Percentiles rank a stretch among this genome's conserved stretches.
These are phyloP conservation scores for Drosophila auraria DNA, from an alignment of 1,140 invertebrate genomes.

Conservation along the genomic window DNA sequence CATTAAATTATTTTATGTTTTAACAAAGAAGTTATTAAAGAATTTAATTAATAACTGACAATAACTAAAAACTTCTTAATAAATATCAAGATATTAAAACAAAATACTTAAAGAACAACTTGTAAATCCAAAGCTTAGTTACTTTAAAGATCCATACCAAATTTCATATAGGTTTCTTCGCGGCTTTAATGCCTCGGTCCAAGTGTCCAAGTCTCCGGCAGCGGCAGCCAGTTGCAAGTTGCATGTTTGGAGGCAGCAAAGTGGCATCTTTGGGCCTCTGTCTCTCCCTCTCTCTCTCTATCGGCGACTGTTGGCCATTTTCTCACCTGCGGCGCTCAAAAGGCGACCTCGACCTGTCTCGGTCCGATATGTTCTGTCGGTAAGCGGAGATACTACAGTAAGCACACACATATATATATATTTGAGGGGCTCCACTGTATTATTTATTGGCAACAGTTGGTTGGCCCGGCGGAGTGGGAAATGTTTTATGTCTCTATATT, in stretches of 20 bases:
- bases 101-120: neutral
- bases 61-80: neutral
- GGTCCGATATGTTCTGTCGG: conserved; percentile 40
- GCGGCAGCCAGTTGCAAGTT: conserved; percentile 38
- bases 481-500: conserved; percentile 68
- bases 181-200: neutral
- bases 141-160: neutral
- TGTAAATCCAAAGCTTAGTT: neutral
- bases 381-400: conserved; percentile 14
- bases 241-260: conserved; percentile 36
- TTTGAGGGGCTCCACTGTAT: conserved; percentile 49
- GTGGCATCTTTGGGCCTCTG: conserved; percentile 46
- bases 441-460: conserved; percentile 72
- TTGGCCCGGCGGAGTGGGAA: conserved; percentile 28
- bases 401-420: conserved; percentile 29
- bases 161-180: neutral
- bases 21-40: neutral
- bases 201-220: conserved; percentile 13
- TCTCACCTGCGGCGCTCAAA: conserved; percentile 72
- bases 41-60: neutral
- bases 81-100: neutral
- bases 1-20: neutral
- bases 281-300: conserved; percentile 23
- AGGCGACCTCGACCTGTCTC: conserved; percentile 79
- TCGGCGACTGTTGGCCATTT: conserved; percentile 48